Conservation (phyloP, 2,797 vertebrate genomes). For the Sciurus vulgaris region DNA sequence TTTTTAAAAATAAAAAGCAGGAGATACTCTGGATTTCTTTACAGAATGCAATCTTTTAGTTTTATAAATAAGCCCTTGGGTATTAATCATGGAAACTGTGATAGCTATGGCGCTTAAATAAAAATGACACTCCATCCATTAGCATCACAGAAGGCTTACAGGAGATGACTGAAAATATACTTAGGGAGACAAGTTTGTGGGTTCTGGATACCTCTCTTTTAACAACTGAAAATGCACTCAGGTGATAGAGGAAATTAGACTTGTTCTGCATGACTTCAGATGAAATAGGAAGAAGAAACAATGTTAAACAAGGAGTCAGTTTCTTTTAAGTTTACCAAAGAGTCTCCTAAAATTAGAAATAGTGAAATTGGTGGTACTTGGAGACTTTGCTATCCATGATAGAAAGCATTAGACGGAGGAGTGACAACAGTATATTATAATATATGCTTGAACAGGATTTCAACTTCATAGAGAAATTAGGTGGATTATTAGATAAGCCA, state of each 20-base stretch:
- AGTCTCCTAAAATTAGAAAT: not conserved
- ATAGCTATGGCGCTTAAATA: not conserved
- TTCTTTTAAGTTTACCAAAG: not conserved
- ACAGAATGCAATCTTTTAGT: slow-evolving; percentile 33
- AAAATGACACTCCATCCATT: not conserved
- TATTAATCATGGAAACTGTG: not conserved
- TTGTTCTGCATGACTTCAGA: not conserved
- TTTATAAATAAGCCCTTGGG: not conserved
- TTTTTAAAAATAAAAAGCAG: slow-evolving; percentile 45
- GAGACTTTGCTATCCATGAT: not conserved
- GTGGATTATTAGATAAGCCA: not conserved
- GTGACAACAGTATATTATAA: not conserved
- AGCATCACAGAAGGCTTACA: not conserved
- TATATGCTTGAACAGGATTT: not conserved
- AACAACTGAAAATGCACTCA: slow-evolving; percentile 35
- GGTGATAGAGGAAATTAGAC: not conserved
- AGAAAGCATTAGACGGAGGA: not conserved
- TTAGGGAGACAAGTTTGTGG: not conserved
- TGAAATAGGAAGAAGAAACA: slow-evolving; percentile 6
- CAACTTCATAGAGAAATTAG: not conserved
- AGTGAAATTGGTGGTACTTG: not conserved
- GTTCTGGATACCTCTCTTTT: slow-evolving; percentile 12
- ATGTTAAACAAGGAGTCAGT: not conserved
- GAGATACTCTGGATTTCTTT: not conserved
- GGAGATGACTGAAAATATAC: not conserved